These are phyloP conservation scores for Paedocypris micromegethes DNA, from an alignment of 2,797 vertebrate species.

Conservation along the genomic window DNA sequence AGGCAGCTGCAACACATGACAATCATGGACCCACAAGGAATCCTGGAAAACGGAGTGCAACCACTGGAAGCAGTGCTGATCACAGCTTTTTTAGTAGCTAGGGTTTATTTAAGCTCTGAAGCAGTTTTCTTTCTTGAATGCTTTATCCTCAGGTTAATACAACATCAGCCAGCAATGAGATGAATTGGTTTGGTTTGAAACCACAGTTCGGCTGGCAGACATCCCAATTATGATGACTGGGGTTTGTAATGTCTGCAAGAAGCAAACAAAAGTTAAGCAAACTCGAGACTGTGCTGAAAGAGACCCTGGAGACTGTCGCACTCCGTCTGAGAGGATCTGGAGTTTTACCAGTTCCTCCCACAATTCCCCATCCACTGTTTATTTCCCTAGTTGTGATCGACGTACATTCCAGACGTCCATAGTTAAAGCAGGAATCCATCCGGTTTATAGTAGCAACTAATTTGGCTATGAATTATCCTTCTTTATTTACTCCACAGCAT, in stretches of 20 bases:
- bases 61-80: too few relatives aligned
- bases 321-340: slow-evolving; percentile 43
- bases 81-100: too few relatives aligned
- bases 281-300: slow-evolving; percentile 31
- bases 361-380: slow-evolving; percentile 49
- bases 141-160: not conserved
- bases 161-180: slow-evolving; percentile 17
- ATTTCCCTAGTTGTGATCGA: slow-evolving; percentile 41
- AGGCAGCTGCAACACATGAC: too few relatives aligned
- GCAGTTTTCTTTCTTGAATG: not conserved
- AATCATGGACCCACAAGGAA: too few relatives aligned
- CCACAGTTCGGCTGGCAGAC: slow-evolving; percentile 17
- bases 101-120: not conserved
- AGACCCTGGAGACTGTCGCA: slow-evolving; percentile 33
- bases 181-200: slow-evolving; percentile 23
- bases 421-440: slow-evolving; percentile 68
- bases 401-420: slow-evolving; percentile 68
- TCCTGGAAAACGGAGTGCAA: too few relatives aligned
- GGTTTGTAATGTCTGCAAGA: slow-evolving; percentile 42
- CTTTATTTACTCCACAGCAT: not conserved
- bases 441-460: slow-evolving; percentile 64
- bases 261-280: slow-evolving; percentile 8
- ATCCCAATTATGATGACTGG: slow-evolving; percentile 25
- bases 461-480: slow-evolving; percentile 50
- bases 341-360: slow-evolving; percentile 50